Conservation (phyloP, 2,113 vertebrate species). For the Monopterus albus region DNA sequence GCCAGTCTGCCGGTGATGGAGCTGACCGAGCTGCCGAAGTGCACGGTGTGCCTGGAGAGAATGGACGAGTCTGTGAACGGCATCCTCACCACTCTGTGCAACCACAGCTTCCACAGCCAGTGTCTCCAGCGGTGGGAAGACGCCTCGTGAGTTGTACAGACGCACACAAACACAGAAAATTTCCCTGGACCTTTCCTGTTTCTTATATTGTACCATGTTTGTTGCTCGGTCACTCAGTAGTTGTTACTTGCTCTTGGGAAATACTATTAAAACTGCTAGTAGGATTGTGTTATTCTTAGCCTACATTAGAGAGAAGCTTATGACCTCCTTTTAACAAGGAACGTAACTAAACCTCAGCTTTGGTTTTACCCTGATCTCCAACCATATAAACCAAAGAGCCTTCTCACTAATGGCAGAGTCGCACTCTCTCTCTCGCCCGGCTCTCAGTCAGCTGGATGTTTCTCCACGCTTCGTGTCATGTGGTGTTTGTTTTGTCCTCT, state of each 20-base stretch:
- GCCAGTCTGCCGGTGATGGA: slow-evolving; percentile 98
- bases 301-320: too few relatives aligned
- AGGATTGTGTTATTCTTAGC: too few relatives aligned
- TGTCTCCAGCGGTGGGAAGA: slow-evolving; percentile 99
- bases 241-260: background rate
- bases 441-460: slow-evolving; percentile 35
- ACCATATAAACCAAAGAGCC: background rate
- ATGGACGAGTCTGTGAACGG: slow-evolving; percentile 99
- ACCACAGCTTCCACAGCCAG: slow-evolving; percentile 99
- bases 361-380: too few relatives aligned
- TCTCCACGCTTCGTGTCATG: slow-evolving; percentile 43
- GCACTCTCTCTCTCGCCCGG: slow-evolving; percentile 22
- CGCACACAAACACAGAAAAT: background rate
- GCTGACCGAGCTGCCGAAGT: slow-evolving; percentile 96
- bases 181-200: too few relatives aligned
- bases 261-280: too few relatives aligned
- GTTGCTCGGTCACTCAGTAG: too few relatives aligned
- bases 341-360: background rate
- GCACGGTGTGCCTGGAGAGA: slow-evolving; percentile 96
- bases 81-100: slow-evolving; percentile 95
- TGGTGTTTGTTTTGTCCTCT: slow-evolving; percentile 43
- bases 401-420: background rate
- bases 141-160: slow-evolving; percentile 88
- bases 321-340: too few relatives aligned
- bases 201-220: too few relatives aligned